phyloP scores from a whole-genome alignment of 2,888 invertebrate genomes.

The Zaprionus bogoriensis region DNA sequence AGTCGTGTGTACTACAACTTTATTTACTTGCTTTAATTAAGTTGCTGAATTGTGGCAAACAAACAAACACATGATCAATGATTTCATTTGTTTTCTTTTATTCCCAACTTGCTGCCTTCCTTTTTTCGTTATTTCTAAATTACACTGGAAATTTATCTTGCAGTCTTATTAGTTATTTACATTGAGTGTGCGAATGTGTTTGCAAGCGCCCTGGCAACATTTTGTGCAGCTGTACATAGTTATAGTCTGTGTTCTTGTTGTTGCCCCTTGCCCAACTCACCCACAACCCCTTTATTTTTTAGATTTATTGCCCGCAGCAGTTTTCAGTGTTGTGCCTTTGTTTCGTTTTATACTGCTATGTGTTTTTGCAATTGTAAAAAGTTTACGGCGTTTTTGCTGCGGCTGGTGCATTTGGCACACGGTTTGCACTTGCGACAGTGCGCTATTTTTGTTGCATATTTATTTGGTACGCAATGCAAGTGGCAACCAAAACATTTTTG shows the following conservation, averaged over 20 bases:
- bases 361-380: constrained; percentile 71
- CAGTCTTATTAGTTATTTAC: constrained; percentile 75
- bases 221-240: constrained; percentile 33
- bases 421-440: constrained; percentile 42
- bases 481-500: constrained; percentile 54
- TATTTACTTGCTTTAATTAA: too few relatives aligned
- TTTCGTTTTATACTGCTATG: constrained; percentile 43
- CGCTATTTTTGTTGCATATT: constrained; percentile 52
- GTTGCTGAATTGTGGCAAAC: constrained; percentile 45
- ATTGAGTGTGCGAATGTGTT: constrained; percentile 37
- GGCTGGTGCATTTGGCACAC: constrained; percentile 69
- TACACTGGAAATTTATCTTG: constrained; percentile 62
- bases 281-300: constrained; percentile 24
- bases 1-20: too few relatives aligned
- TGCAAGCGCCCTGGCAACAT: constrained; percentile 47
- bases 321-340: constrained; percentile 59
- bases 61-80: constrained; percentile 34
- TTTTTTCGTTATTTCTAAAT: constrained; percentile 53
- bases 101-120: constrained; percentile 14
- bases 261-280: too few relatives aligned
- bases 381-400: constrained; percentile 72
- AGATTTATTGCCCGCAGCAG: constrained; percentile 72
- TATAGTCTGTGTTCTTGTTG: constrained; percentile 11
- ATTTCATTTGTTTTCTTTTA: constrained; percentile 26
- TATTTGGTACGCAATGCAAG: constrained; percentile 42